phyloP scores from a whole-genome alignment of 1,140 invertebrate genomes.

The Drosophila dunni region DNA sequence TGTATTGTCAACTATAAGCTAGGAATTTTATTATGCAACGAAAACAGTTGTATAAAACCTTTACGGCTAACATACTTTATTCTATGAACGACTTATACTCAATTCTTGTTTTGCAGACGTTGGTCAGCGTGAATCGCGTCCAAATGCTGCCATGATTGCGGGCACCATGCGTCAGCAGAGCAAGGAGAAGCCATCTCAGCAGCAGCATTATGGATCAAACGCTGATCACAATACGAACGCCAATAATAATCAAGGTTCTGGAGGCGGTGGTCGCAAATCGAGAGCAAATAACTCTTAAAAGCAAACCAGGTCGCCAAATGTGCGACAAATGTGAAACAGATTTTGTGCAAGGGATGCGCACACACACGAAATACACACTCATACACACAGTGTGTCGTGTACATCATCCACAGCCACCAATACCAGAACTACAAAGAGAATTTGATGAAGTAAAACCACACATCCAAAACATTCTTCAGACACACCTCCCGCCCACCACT shows the following conservation, averaged over 20 bases:
- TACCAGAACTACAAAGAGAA: slow-evolving; percentile 2
- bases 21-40: not conserved
- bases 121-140: slow-evolving; percentile 48
- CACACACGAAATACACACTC: not conserved
- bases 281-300: slow-evolving; percentile 68
- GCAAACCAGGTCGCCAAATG: slow-evolving; percentile 43
- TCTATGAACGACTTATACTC: no score
- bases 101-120: slow-evolving; percentile 34
- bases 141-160: slow-evolving; percentile 53
- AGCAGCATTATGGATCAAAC: slow-evolving; percentile 55
- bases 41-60: no score
- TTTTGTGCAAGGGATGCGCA: slow-evolving; percentile 27
- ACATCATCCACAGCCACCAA: not conserved
- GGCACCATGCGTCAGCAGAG: slow-evolving; percentile 62
- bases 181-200: slow-evolving; percentile 66
- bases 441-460: not conserved
- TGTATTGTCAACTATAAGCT: not conserved
- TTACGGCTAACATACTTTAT: no score
- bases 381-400: not conserved
- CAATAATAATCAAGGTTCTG: slow-evolving; percentile 36
- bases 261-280: slow-evolving; percentile 67
- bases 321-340: slow-evolving; percentile 46
- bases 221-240: slow-evolving; percentile 63
- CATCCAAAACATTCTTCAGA: not conserved
- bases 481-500: not conserved